phyloP scores from a whole-genome alignment of 2,888 invertebrate genomes.

The Oxyteleia sp. region DNA sequence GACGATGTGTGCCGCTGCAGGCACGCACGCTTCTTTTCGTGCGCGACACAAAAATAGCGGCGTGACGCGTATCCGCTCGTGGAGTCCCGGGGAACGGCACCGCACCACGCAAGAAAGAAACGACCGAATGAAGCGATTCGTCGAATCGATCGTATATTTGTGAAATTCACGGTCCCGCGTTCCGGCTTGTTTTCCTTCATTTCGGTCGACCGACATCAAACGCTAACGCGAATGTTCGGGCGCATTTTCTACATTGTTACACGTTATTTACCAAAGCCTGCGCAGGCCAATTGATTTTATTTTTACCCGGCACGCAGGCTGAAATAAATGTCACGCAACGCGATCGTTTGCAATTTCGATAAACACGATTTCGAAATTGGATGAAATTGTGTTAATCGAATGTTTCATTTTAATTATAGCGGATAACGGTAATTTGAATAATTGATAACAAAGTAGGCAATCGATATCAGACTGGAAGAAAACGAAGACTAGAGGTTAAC shows the following conservation, averaged over 20 bases:
- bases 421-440: not conserved
- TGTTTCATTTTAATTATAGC: not conserved
- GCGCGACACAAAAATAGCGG: constrained; percentile 65
- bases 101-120: constrained; percentile 37
- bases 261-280: constrained; percentile 5
- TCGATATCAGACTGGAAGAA: constrained; percentile 38
- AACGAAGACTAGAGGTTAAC: constrained; percentile 46
- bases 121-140: constrained; percentile 39
- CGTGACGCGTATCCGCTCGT: constrained; percentile 57
- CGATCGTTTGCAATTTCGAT: not conserved
- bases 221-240: constrained; percentile 5
- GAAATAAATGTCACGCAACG: not conserved
- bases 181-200: constrained; percentile 26
- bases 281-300: not conserved
- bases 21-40: constrained; percentile 54
- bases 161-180: constrained; percentile 32
- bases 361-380: no score
- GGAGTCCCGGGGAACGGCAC: constrained; percentile 49
- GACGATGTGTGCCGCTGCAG: constrained; percentile 21
- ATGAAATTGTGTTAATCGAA: no score
- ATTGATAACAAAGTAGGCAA: constrained; percentile 5
- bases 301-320: not conserved
- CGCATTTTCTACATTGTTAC: constrained; percentile 3
- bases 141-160: constrained; percentile 50
- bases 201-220: constrained; percentile 5